Conservation (phyloP, 2,797 vertebrate genomes). For the Sebastes oblongus region DNA sequence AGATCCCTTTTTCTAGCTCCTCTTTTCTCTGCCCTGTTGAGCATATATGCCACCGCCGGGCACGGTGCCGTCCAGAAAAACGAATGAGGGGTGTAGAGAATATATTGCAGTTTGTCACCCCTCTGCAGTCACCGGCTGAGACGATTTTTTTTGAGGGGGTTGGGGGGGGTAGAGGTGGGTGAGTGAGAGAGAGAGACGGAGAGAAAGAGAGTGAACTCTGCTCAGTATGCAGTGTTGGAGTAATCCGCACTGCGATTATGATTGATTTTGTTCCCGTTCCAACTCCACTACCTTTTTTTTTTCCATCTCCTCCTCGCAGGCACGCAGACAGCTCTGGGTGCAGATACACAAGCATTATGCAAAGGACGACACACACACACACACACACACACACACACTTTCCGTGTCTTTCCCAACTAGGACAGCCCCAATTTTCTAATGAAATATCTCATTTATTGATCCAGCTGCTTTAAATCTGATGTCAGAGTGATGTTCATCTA, state of each 20-base stretch:
- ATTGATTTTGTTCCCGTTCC: slow-evolving; percentile 75
- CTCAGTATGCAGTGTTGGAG: slow-evolving; percentile 70
- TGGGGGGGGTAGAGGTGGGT: background rate
- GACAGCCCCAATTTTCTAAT: slow-evolving; percentile 35
- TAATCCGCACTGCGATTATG: slow-evolving; percentile 71
- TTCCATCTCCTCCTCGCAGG: slow-evolving; percentile 28
- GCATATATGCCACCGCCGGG: slow-evolving; percentile 63
- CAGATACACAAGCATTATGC: slow-evolving; percentile 14
- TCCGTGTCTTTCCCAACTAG: slow-evolving; percentile 38
- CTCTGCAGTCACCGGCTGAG: slow-evolving; percentile 52
- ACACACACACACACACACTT: slow-evolving; percentile 14
- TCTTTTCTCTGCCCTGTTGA: slow-evolving; percentile 65
- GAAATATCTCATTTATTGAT: slow-evolving; percentile 47
- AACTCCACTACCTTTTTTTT: slow-evolving; percentile 44
- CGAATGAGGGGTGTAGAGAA: slow-evolving; percentile 66
- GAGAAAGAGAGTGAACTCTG: slow-evolving; percentile 56
- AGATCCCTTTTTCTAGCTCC: slow-evolving; percentile 55
- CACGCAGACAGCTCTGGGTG: slow-evolving; percentile 9
- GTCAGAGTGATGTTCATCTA: slow-evolving; percentile 9
- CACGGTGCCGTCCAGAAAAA: slow-evolving; percentile 63
- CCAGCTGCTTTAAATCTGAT: slow-evolving; percentile 33
- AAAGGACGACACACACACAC: slow-evolving; percentile 9
- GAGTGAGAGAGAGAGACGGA: background rate
- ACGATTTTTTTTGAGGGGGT: background rate
- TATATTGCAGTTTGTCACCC: slow-evolving; percentile 71